Evolutionary conservation across 92 coral and sea anemone genomes (phyloP).

Genomic region (Hydrozoanthus gracilis): DNA sequence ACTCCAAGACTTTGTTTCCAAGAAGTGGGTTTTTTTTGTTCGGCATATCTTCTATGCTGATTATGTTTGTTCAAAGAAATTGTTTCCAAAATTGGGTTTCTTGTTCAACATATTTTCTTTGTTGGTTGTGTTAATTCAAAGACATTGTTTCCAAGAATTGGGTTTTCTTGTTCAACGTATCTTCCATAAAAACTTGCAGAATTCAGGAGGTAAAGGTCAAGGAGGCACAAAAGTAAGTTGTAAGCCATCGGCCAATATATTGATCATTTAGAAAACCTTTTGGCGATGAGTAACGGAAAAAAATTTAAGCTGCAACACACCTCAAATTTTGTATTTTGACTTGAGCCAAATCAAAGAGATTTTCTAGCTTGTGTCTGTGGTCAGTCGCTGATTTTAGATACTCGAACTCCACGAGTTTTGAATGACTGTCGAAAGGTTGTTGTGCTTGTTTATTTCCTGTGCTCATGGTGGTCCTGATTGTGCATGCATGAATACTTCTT

Average conservation of each 20-base stretch:
- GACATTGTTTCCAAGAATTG: slow-evolving; percentile 34
- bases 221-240: slow-evolving; percentile 46
- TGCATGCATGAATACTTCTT: no score
- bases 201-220: slow-evolving; percentile 47
- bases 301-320: background rate
- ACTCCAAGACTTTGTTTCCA: background rate
- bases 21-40: background rate
- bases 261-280: no score
- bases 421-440: no score
- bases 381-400: no score
- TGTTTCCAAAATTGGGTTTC: background rate
- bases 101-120: background rate
- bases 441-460: no score
- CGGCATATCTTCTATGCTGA: background rate
- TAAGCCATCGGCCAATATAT: background rate
- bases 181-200: slow-evolving; percentile 46
- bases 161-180: slow-evolving; percentile 26
- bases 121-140: slow-evolving; percentile 24
- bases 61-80: background rate
- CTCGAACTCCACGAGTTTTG: no score
- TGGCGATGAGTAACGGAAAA: background rate
- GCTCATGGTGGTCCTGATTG: no score
- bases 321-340: no score
- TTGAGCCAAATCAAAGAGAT: no score
- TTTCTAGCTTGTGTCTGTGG: no score